Percentiles rank a stretch among this genome's conserved stretches.
Conservation (phyloP, 2,797 vertebrate species). For the Neopelma chrysocephalum region DNA sequence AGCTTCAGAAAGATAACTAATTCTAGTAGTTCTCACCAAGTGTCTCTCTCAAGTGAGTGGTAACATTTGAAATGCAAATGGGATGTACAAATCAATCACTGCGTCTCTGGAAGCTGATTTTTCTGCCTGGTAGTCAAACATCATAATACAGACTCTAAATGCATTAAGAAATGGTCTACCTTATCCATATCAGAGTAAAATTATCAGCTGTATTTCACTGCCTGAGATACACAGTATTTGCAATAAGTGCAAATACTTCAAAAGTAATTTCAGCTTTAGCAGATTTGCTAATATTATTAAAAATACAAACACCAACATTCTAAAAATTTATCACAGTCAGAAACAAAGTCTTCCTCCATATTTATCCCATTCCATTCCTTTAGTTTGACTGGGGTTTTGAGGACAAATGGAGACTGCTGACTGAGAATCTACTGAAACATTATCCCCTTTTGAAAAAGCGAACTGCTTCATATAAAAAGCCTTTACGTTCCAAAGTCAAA, state of each 20-base stretch:
- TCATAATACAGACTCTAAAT: background rate
- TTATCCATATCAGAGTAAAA: background rate
- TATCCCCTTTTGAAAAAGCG: background rate
- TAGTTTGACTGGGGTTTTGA: background rate
- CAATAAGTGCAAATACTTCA: background rate
- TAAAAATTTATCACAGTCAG: background rate
- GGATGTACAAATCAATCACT: background rate
- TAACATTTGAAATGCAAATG: background rate
- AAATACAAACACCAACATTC: background rate
- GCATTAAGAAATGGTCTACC: background rate
- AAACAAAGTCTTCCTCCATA: background rate
- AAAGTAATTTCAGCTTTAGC: background rate
- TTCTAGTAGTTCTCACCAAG: background rate
- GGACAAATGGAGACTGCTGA: background rate
- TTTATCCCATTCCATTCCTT: background rate
- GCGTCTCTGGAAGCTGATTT: background rate
- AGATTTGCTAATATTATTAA: background rate
- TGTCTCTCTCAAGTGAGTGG: background rate
- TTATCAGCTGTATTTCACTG: background rate
- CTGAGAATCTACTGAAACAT: background rate
- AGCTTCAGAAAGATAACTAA: background rate
- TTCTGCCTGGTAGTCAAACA: background rate
- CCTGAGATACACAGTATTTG: background rate
- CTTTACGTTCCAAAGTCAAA: background rate
- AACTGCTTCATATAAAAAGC: background rate